These are phyloP conservation scores for Orthosia incerta DNA, from an alignment of 2,888 invertebrate genomes.

Conservation along the genomic window DNA sequence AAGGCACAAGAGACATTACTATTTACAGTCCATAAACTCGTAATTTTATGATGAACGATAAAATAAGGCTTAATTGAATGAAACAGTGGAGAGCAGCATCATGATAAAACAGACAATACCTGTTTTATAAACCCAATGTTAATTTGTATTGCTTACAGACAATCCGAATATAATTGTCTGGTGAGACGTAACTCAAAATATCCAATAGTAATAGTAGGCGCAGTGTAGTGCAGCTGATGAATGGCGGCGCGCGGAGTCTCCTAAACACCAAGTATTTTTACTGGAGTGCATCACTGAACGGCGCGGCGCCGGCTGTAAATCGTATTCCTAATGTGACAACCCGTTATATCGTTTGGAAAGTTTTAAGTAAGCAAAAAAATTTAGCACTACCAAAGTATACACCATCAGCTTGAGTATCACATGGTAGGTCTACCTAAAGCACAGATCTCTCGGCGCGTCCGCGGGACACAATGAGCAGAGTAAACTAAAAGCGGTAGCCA, in stretches of 20 bases:
- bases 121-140: too few relatives aligned
- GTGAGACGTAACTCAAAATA: background rate
- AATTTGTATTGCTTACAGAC: too few relatives aligned
- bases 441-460: too few relatives aligned
- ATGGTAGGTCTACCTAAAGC: background rate
- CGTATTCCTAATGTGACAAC: background rate
- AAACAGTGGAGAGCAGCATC: background rate
- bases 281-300: conserved; percentile 1
- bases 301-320: background rate
- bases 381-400: background rate
- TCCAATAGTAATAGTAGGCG: too few relatives aligned
- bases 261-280: conserved; percentile 33
- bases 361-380: background rate
- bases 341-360: background rate
- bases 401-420: background rate
- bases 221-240: background rate
- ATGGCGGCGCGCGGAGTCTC: background rate
- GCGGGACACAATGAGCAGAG: too few relatives aligned
- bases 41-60: background rate
- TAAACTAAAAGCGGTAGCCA: background rate
- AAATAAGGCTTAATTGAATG: background rate
- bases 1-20: background rate
- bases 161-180: background rate
- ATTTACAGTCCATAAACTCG: background rate
- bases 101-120: background rate